Evolutionary conservation across 2,888 invertebrate species (phyloP).

Genomic region (Cosmorhoe ocellata): DNA sequence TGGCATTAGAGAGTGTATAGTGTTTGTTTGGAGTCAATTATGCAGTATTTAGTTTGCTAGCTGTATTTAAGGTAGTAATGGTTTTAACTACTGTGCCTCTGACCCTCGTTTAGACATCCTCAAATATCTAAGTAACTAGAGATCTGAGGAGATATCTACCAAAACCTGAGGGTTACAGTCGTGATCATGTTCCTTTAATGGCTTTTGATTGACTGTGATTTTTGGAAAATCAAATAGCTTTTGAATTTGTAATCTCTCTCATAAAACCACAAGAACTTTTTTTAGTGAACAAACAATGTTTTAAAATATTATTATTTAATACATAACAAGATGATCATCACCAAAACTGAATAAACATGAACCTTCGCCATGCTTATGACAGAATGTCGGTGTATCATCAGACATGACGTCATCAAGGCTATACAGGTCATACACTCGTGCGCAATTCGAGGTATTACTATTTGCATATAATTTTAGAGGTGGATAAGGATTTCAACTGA

Average conservation of each 20-base stretch:
- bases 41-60: not conserved
- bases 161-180: too few species aligned
- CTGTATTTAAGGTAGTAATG: too few species aligned
- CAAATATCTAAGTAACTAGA: too few species aligned
- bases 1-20: conserved; percentile 5
- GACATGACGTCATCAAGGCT: conserved; percentile 60
- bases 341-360: not conserved
- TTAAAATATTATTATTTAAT: not conserved
- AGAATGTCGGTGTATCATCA: not conserved
- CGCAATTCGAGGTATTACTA: conserved; percentile 44
- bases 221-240: too few species aligned
- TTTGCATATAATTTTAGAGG: conserved; percentile 55
- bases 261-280: too few species aligned
- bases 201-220: too few species aligned
- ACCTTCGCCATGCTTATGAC: not conserved
- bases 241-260: too few species aligned
- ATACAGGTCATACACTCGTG: conserved; percentile 51
- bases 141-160: too few species aligned
- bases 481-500: conserved; percentile 1
- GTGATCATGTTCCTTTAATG: too few species aligned
- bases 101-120: too few species aligned
- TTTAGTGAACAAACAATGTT: not conserved
- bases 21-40: not conserved
- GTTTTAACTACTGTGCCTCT: too few species aligned
- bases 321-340: too few species aligned